These are phyloP conservation scores for Erebia epiphron DNA, from an alignment of 2,888 invertebrate species.

Conservation along the genomic window DNA sequence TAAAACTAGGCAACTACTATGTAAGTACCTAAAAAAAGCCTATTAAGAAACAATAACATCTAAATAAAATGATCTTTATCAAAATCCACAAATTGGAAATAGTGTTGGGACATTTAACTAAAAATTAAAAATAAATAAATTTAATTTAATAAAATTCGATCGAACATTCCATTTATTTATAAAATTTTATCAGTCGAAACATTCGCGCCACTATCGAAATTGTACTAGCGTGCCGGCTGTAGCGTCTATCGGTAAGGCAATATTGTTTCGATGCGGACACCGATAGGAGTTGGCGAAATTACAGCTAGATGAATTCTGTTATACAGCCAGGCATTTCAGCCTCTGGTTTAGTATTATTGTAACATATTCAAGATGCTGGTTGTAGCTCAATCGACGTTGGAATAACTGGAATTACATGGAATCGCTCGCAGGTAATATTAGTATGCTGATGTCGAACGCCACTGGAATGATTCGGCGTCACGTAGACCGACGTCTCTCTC, in stretches of 20 bases:
- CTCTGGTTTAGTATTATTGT: constrained; percentile 52
- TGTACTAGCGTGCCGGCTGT: constrained; percentile 34
- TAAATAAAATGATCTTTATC: too few species aligned
- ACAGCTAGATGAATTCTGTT: constrained; percentile 43
- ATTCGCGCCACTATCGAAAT: constrained; percentile 28
- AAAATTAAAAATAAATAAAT: too few species aligned
- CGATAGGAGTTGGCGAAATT: constrained; percentile 39
- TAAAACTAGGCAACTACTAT: too few species aligned
- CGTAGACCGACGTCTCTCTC: constrained; percentile 55
- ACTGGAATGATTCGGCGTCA: constrained; percentile 78
- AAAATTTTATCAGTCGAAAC: constrained; percentile 23
- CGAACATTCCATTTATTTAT: constrained; percentile 14
- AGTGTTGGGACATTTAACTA: not conserved
- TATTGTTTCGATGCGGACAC: constrained; percentile 37
- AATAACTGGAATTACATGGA: constrained; percentile 73
- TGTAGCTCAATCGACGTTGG: constrained; percentile 62
- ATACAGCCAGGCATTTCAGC: constrained; percentile 47
- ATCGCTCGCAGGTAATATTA: constrained; percentile 74
- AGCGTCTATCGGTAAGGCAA: constrained; percentile 39
- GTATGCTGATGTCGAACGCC: constrained; percentile 73
- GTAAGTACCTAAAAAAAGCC: too few species aligned
- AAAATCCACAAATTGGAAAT: not conserved
- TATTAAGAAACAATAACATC: too few species aligned
- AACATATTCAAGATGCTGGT: constrained; percentile 77
- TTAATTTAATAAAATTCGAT: not conserved